Percentiles rank a stretch among this genome's conserved stretches.
These are phyloP conservation scores for Graptemys geographica DNA, from an alignment of 2,797 vertebrate genomes.

Conservation along the genomic window DNA sequence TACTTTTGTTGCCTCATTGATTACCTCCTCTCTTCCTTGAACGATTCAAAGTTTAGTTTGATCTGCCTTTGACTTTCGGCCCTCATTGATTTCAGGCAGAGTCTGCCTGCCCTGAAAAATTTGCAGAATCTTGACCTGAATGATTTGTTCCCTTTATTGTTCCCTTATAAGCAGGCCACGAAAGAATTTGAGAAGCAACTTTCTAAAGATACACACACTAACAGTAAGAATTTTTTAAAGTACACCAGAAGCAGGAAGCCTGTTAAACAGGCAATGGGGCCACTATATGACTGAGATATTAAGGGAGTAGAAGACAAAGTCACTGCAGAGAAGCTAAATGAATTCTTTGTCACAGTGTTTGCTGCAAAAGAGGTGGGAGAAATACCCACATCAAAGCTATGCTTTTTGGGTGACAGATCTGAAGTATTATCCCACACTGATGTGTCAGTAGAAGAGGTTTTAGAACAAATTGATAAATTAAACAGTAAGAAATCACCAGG, in stretches of 20 bases:
- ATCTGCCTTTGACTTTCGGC: not conserved
- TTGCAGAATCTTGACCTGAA: not conserved
- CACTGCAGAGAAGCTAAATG: not conserved
- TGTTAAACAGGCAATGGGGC: not conserved
- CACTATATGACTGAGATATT: not conserved
- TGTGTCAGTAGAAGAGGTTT: not conserved
- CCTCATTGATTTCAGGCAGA: not conserved
- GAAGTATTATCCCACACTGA: not conserved
- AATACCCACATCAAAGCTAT: not conserved
- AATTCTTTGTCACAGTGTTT: not conserved
- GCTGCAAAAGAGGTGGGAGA: not conserved
- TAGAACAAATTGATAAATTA: not conserved
- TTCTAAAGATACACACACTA: not conserved
- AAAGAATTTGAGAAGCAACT: not conserved
- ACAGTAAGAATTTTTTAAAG: not conserved
- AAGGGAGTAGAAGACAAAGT: not conserved
- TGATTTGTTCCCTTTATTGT: not conserved
- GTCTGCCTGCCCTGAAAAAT: fast-evolving
- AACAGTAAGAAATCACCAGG: not conserved
- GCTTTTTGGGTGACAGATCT: not conserved
- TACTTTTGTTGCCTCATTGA: fast-evolving
- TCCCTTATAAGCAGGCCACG: not conserved
- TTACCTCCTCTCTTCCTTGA: not conserved
- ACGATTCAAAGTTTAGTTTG: too few species aligned
- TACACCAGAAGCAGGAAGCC: not conserved